Evolutionary conservation across 2,888 invertebrate species (phyloP), one percentile per base, ranked within the genome.

Genomic region (Deladenus siricidicola): DNA sequence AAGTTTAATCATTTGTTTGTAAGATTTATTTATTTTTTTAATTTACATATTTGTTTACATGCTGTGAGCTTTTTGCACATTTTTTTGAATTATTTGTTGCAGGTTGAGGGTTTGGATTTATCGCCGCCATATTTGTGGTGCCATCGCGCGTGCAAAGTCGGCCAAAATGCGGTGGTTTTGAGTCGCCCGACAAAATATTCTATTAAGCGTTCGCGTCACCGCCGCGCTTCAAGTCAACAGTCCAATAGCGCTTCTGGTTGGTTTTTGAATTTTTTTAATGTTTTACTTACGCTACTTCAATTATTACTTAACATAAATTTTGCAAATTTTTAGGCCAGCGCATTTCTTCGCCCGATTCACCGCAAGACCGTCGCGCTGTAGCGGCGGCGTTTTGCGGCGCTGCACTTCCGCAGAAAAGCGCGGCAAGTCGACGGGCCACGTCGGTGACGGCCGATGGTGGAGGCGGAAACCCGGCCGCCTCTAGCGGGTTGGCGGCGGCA

Each of bases 41-140:
- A n/a, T n/a, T n/a, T n/a, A n/a, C n/a, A n/a, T n/a, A 0, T 56
- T 56, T 34, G 17, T 21, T 2, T 6, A 8, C 8, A 0, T 1
- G 21, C 17, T 47, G 14, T 55, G 34, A 3, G 3, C n/a, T 14
- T 4, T 49, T 56, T 14, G 10, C 42, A 42, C n/a, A 42, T n/a
- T 42, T 42, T 2, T 45, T 24, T 45, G 24, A 6, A 45, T 24
- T 24, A 6, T 43, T 30, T 50, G 14, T 44, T 60, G 17, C 24
- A 66, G 66, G 62, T 67, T 34, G 63, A 64, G 67, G 88, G 89
- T 78, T 85, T 86, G 70, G 86, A 88, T 74, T 86, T 86, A 84
- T 87, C 87, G 45, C 88, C 91, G 26, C 86, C 87, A 1, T 88
- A 89, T 77, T 86, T 56, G 58, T 91, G 91, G 89, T 90, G 90